phyloP scores from a whole-genome alignment of 2,888 invertebrate species.

The Aricia artaxerxes region DNA sequence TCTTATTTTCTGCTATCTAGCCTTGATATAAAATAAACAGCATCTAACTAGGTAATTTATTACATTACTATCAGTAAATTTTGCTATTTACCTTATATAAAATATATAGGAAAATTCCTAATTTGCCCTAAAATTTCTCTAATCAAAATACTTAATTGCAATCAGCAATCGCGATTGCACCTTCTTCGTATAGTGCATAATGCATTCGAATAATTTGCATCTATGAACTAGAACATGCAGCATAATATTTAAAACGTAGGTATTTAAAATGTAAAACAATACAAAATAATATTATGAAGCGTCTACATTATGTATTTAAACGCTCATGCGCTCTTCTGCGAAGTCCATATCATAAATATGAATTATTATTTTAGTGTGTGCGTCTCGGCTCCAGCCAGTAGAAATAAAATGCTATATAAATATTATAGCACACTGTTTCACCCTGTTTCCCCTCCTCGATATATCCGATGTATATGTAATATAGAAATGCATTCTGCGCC shows the following conservation, averaged over 20 bases:
- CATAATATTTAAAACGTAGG: neutral
- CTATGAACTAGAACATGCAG: neutral
- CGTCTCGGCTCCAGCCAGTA: constrained; percentile 35
- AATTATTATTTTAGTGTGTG: constrained; percentile 40
- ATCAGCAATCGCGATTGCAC: neutral
- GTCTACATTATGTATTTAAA: constrained; percentile 46
- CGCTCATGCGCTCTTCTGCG: constrained; percentile 50
- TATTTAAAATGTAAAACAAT: constrained; percentile 22
- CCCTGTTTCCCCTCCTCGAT: constrained; percentile 36
- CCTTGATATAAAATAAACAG: too few relatives aligned
- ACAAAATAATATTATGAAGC: neutral
- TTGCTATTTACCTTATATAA: too few relatives aligned
- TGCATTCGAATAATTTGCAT: neutral
- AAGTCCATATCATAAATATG: constrained; percentile 44
- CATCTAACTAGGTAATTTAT: too few relatives aligned
- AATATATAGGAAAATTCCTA: too few relatives aligned
- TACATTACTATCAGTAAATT: too few relatives aligned
- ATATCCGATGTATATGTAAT: constrained; percentile 37
- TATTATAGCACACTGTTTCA: constrained; percentile 39
- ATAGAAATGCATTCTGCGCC: constrained; percentile 50
- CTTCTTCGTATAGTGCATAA: neutral
- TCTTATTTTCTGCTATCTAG: too few relatives aligned
- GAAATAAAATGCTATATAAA: constrained; percentile 34
- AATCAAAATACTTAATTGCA: too few relatives aligned
- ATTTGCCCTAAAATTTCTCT: too few relatives aligned